phyloP scores from a whole-genome alignment of 2,113 vertebrate species.

The Cyanoramphus novaezelandiae region DNA sequence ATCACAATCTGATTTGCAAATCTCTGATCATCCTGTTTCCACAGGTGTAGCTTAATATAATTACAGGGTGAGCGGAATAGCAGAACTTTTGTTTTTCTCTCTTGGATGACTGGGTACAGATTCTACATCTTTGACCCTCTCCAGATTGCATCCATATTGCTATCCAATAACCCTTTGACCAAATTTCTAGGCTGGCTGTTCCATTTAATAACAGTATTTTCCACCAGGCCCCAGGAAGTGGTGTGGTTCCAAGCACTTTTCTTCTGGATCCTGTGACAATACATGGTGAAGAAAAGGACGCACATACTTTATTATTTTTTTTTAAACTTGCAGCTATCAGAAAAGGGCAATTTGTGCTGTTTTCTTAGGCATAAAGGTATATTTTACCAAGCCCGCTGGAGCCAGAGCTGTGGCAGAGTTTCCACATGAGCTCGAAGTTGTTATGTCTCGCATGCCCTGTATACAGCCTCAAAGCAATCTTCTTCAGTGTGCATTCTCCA shows the following conservation, averaged over 20 bases:
- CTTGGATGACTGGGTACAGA: not conserved
- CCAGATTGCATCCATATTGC: not conserved
- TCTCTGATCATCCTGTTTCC: not conserved
- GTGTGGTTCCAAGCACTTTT: not conserved
- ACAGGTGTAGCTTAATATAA: not conserved
- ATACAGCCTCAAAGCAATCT: not conserved
- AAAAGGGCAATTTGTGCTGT: not conserved
- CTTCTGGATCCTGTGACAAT: not conserved
- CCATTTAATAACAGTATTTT: not conserved
- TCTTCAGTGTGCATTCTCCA: not conserved
- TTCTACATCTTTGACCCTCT: not conserved
- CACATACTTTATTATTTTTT: not conserved
- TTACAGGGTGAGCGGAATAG: rapidly evolving
- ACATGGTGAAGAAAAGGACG: not conserved
- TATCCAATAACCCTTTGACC: not conserved
- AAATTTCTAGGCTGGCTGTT: not conserved
- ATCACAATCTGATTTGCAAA: not conserved
- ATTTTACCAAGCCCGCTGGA: not conserved
- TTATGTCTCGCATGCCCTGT: no score
- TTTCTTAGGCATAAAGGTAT: not conserved
- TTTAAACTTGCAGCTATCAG: not conserved
- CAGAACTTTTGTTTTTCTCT: not conserved
- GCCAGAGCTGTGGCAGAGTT: not conserved
- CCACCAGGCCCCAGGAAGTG: rapidly evolving
- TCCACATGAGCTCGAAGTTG: not conserved